A percentile compares a stretch with the other conserved stretches of the same genome.
These are phyloP conservation scores for Gasterosteus nipponicus DNA, from an alignment of 2,113 vertebrate genomes.

Conservation along the genomic window DNA sequence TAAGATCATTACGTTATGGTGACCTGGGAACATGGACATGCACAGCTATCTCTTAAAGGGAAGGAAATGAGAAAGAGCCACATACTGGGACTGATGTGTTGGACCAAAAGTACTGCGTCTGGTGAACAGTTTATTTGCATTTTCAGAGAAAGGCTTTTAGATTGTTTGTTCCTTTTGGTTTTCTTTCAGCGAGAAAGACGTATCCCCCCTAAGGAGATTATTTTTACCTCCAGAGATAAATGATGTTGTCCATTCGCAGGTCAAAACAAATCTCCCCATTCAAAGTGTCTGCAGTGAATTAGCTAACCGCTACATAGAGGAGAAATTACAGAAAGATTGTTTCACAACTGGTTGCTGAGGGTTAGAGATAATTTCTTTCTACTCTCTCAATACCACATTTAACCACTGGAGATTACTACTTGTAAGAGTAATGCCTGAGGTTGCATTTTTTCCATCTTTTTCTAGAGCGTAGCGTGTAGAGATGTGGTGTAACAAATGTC, in stretches of 20 bases:
- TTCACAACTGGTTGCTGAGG: constrained; percentile 12
- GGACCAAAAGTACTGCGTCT: constrained; percentile 20
- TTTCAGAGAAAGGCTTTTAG: constrained; percentile 11
- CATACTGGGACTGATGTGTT: constrained; percentile 39
- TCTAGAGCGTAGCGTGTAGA: constrained; percentile 29
- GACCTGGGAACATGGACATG: constrained; percentile 27
- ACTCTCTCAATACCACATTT: constrained; percentile 36
- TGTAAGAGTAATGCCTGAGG: constrained; percentile 45
- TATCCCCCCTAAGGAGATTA: background rate
- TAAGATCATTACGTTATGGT: constrained; percentile 50
- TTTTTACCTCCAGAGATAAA: constrained; percentile 4
- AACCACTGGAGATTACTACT: constrained; percentile 54
- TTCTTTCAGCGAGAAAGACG: constrained; percentile 5
- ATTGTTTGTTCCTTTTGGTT: background rate
- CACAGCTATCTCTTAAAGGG: constrained; percentile 27
- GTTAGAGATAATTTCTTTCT: constrained; percentile 19
- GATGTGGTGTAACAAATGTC: constrained; percentile 48
- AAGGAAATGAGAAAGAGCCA: constrained; percentile 13
- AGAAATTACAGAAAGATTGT: background rate
- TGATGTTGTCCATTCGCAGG: background rate
- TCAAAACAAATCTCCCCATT: background rate
- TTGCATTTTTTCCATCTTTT: constrained; percentile 52
- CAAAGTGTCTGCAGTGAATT: background rate
- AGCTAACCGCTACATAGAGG: background rate
- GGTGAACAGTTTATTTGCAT: constrained; percentile 44